phyloP scores from a whole-genome alignment of 2,113 vertebrate genomes.

The Chaenogobius annularis region DNA sequence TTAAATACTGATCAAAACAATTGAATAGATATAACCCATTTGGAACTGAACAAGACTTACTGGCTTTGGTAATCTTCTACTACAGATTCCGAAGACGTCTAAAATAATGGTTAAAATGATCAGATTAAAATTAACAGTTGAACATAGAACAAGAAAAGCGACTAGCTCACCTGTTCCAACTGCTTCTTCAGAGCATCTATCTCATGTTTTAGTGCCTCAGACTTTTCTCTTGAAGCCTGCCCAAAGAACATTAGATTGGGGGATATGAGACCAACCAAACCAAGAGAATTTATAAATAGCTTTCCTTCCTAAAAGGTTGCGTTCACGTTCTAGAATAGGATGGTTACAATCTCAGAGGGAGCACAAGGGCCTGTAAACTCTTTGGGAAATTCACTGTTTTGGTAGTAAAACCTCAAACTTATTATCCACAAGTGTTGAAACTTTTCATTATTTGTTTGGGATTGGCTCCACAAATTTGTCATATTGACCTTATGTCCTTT shows the following conservation, averaged over 20 bases:
- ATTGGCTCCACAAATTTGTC: too few species aligned
- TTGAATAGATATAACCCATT: background rate
- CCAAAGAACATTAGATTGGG: background rate
- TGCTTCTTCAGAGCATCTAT: conserved; percentile 82
- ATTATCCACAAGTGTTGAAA: too few species aligned
- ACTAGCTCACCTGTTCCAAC: conserved; percentile 81
- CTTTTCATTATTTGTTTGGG: too few species aligned
- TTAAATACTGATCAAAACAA: background rate
- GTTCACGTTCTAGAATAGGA: too few species aligned
- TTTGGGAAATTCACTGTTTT: too few species aligned
- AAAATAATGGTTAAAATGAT: background rate
- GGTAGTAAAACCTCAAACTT: too few species aligned
- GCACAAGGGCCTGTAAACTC: too few species aligned
- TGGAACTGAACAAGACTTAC: conserved; percentile 76
- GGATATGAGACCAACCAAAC: background rate
- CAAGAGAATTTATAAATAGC: background rate
- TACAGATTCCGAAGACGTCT: conserved; percentile 83
- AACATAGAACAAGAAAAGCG: background rate
- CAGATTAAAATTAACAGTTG: background rate
- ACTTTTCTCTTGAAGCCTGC: conserved; percentile 83
- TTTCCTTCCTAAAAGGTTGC: too few species aligned
- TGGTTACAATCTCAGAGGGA: too few species aligned
- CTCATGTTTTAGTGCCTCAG: conserved; percentile 80
- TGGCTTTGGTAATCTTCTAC: conserved; percentile 87
- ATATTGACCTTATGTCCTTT: too few species aligned